A percentile compares a stretch with the other conserved stretches of the same genome.
phyloP scores from a whole-genome alignment of 2,797 vertebrate species.

The Acrossocheilus wenchowensis region DNA sequence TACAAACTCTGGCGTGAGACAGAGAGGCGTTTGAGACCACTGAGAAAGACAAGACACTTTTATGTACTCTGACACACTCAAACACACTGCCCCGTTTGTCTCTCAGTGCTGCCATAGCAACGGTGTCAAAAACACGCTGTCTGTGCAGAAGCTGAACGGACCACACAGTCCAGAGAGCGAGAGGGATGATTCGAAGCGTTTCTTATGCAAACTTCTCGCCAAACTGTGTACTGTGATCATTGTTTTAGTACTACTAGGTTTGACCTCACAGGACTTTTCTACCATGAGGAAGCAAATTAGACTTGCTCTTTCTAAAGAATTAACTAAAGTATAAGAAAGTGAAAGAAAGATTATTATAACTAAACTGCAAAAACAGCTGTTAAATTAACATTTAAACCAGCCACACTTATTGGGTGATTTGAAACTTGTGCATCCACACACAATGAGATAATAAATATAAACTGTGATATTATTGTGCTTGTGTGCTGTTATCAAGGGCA shows the following conservation, averaged over 20 bases:
- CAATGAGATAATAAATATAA: not conserved
- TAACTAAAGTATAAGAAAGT: not conserved
- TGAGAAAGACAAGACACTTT: constrained; percentile 9
- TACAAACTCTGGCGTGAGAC: constrained; percentile 2
- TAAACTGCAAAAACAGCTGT: not conserved
- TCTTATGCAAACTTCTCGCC: not conserved
- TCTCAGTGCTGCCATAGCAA: constrained; percentile 50
- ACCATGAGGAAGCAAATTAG: not conserved
- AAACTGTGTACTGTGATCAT: not conserved
- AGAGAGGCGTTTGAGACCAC: constrained; percentile 6
- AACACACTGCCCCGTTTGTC: constrained; percentile 14
- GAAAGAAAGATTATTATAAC: not conserved
- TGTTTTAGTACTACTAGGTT: not conserved
- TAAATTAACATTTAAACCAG: not conserved
- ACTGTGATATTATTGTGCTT: not conserved
- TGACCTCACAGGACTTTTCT: not conserved
- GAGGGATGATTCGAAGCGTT: not conserved
- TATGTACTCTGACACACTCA: not conserved
- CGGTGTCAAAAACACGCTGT: constrained; percentile 33
- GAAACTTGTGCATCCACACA: not conserved
- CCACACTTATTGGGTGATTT: not conserved
- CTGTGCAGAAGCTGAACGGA: constrained; percentile 1
- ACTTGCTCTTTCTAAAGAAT: not conserved
- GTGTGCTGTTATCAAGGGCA: not conserved
- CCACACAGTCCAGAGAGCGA: not conserved